Conservation (phyloP, 2,113 vertebrate genomes). For the Podarcis cretensis region DNA sequence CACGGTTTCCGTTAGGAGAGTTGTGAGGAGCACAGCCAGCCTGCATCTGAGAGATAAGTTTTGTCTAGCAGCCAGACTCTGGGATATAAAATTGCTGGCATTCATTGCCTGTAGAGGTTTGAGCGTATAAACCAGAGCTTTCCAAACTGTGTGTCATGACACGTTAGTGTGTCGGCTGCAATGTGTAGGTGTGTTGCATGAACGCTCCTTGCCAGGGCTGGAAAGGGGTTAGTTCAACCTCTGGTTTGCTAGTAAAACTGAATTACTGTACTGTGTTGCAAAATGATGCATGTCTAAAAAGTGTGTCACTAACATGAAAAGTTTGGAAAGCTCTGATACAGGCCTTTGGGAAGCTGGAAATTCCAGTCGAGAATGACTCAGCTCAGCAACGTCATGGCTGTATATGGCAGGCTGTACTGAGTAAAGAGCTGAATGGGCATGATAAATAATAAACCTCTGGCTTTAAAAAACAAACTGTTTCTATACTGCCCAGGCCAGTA, state of each 20-base stretch:
- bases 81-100: neutral
- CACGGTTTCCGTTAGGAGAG: neutral
- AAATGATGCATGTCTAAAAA: no score
- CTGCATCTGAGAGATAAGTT: neutral
- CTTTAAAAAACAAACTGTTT: neutral
- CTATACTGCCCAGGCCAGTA: neutral
- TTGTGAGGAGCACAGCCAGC: neutral
- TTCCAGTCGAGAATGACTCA: neutral
- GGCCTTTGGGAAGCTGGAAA: neutral
- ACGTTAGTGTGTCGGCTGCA: no score
- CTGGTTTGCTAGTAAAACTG: no score
- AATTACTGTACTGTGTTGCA: no score
- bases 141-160: no score
- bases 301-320: no score
- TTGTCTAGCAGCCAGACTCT: neutral
- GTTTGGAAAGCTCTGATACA: no score
- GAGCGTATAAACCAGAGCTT: no score
- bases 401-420: neutral
- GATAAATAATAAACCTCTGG: neutral
- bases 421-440: no score
- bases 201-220: no score
- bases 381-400: neutral
- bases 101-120: neutral
- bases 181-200: no score
- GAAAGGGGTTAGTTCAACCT: no score